phyloP scores from a whole-genome alignment of 2,113 vertebrate species.

The Atlantisia rogersi region DNA sequence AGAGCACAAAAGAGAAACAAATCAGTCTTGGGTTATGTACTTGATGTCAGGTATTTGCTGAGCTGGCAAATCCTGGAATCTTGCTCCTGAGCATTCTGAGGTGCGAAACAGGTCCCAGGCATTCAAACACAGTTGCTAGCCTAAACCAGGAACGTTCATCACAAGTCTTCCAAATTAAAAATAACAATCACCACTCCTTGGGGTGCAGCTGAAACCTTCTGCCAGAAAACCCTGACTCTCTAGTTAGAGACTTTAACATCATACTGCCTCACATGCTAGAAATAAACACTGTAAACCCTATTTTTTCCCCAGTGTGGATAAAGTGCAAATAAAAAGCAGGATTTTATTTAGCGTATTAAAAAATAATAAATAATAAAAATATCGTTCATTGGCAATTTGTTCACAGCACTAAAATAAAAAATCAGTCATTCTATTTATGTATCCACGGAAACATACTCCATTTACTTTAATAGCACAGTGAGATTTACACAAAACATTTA shows the following conservation, averaged over 20 bases:
- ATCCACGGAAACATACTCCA: background rate
- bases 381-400: background rate
- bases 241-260: conserved; percentile 25
- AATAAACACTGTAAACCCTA: background rate
- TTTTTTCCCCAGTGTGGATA: background rate
- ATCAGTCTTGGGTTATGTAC: background rate
- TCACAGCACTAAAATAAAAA: background rate
- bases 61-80: background rate
- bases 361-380: background rate
- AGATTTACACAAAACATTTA: background rate
- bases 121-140: background rate
- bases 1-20: background rate
- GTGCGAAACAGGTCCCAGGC: background rate
- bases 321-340: background rate
- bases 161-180: background rate
- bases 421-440: background rate
- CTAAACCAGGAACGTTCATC: background rate
- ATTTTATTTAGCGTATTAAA: background rate
- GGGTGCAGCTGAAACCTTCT: background rate
- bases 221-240: conserved; percentile 18
- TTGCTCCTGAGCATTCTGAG: background rate
- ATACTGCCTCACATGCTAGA: background rate
- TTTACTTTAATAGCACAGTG: background rate
- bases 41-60: background rate
- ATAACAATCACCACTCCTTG: background rate